Evolutionary conservation across 2,888 invertebrate genomes (phyloP).

Genomic region (Drosophila acutilabella): DNA sequence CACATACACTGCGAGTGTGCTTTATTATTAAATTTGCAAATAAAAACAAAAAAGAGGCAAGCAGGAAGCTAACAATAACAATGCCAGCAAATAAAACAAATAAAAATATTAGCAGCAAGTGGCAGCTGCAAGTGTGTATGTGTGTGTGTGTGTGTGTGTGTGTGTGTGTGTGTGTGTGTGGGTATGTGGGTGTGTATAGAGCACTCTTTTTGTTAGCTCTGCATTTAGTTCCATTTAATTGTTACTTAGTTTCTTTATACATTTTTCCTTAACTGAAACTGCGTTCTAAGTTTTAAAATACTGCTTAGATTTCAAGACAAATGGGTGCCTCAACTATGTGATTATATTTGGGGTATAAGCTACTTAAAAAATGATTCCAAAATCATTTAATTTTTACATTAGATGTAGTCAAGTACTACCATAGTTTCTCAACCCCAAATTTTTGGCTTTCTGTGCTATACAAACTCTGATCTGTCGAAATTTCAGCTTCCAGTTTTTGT

Average conservation of each 20-base stretch:
- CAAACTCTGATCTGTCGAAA: background rate
- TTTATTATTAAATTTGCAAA: slow-evolving; percentile 51
- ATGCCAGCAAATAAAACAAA: slow-evolving; percentile 15
- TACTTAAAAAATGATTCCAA: too few relatives aligned
- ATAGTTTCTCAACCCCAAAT: too few relatives aligned
- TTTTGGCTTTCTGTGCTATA: background rate
- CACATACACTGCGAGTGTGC: slow-evolving; percentile 15
- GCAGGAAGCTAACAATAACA: slow-evolving; percentile 39
- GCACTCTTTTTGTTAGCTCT: background rate
- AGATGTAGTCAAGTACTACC: too few relatives aligned
- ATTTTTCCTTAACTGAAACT: background rate
- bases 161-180: slow-evolving; percentile 2
- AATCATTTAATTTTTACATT: too few relatives aligned
- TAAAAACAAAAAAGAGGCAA: slow-evolving; percentile 14
- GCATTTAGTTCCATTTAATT: slow-evolving; percentile 7
- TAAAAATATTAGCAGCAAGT: slow-evolving; percentile 37
- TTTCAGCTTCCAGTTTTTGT: slow-evolving; percentile 4
- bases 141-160: slow-evolving; percentile 1
- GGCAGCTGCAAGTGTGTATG: slow-evolving; percentile 2
- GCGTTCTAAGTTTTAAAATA: too few relatives aligned
- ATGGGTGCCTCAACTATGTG: too few relatives aligned
- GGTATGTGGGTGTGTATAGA: background rate
- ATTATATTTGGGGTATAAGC: too few relatives aligned
- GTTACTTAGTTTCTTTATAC: background rate
- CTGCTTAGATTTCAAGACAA: too few relatives aligned